A percentile compares a stretch with the other conserved stretches of the same genome.
Conservation (phyloP, 2,888 invertebrate genomes). For the Ophonus ardosiacus region DNA sequence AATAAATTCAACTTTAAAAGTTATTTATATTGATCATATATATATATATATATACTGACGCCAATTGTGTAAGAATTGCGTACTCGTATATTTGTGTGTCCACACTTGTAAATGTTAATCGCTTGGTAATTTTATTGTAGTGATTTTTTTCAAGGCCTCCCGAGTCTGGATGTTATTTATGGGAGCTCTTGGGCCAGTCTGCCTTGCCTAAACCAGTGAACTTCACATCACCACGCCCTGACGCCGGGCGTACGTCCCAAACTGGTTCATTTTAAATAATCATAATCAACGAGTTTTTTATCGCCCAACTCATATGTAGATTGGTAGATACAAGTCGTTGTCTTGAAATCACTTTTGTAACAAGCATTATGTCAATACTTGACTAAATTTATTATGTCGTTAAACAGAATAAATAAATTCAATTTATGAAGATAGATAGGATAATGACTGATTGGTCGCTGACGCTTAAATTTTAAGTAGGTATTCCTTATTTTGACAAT, state of each 20-base stretch:
- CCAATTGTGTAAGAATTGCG: background rate
- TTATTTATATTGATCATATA: no score
- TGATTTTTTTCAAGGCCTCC: background rate
- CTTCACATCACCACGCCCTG: slow-evolving; percentile 38
- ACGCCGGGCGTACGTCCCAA: slow-evolving; percentile 23
- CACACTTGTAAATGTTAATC: background rate
- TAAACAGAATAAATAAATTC: background rate
- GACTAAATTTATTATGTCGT: background rate
- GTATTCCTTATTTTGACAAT: no score
- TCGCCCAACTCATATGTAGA: slow-evolving; percentile 1
- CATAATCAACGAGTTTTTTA: slow-evolving; percentile 42
- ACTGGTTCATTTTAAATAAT: slow-evolving; percentile 42
- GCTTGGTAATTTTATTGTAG: background rate
- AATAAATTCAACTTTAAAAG: no score
- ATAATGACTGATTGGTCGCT: no score
- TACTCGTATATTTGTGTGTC: background rate
- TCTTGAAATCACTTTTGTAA: slow-evolving; percentile 12
- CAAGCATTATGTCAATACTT: slow-evolving; percentile 24
- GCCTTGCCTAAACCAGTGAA: slow-evolving; percentile 59
- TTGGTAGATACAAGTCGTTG: slow-evolving; percentile 2
- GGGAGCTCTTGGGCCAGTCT: slow-evolving; percentile 42
- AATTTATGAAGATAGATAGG: no score
- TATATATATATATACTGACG: no score
- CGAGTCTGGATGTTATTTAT: slow-evolving; percentile 50
- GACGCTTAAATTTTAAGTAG: no score